phyloP scores from a whole-genome alignment of 2,888 invertebrate genomes.

The Sarcophaga rosellei region DNA sequence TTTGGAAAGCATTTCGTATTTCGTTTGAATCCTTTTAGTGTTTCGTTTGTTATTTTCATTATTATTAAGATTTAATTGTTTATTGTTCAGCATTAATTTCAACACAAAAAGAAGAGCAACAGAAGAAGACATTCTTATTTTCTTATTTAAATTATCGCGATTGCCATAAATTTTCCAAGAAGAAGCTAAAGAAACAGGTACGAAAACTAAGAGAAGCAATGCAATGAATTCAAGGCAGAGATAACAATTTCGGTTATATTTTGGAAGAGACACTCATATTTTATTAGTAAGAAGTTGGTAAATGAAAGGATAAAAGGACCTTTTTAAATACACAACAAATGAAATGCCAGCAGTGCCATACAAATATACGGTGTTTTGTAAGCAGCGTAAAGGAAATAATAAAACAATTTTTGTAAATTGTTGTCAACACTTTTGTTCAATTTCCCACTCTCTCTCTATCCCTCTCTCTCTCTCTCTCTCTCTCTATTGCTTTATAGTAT shows the following conservation, averaged over 20 bases:
- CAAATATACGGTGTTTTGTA: not conserved
- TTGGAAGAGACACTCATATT: conserved; percentile 27
- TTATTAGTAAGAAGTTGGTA: conserved; percentile 33
- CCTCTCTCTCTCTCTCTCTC: not conserved
- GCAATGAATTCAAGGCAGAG: conserved; percentile 41
- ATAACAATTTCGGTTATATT: conserved; percentile 41
- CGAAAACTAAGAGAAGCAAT: conserved; percentile 14
- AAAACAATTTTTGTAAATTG: conserved; percentile 65
- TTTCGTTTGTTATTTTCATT: not conserved
- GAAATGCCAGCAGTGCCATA: conserved; percentile 26
- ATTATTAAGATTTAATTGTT: conserved; percentile 63
- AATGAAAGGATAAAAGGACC: conserved; percentile 33
- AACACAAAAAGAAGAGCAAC: conserved; percentile 2
- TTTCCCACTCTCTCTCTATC: not conserved
- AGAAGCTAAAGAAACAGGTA: conserved; percentile 1
- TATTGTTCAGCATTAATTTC: conserved; percentile 56
- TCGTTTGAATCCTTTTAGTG: conserved; percentile 23
- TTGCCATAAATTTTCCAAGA: conserved; percentile 57
- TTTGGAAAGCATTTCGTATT: not conserved
- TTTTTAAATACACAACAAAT: conserved; percentile 24
- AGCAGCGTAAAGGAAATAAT: conserved; percentile 63
- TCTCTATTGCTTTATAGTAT: not conserved
- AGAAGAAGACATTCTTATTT: conserved; percentile 54
- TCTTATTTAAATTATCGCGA: conserved; percentile 66
- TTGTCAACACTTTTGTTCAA: conserved; percentile 64